Conservation (phyloP, 2,888 invertebrate genomes). For the Nemotelus nigrinus region DNA sequence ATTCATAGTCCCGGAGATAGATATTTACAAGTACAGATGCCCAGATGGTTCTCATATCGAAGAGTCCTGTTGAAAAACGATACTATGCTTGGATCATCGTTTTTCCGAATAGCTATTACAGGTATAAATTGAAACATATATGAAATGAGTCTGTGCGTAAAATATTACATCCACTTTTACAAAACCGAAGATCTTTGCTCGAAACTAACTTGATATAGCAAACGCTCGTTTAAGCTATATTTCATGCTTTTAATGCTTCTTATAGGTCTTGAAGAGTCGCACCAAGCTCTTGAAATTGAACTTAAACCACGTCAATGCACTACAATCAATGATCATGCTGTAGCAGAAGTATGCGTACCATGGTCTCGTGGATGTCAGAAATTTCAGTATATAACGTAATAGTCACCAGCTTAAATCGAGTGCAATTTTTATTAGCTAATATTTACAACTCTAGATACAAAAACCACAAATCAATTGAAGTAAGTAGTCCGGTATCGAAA, state of each 20-base stretch:
- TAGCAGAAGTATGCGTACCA: slow-evolving; percentile 71
- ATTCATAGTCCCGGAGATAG: slow-evolving; percentile 68
- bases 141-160: background rate
- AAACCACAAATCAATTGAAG: slow-evolving; percentile 67
- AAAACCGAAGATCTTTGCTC: too few relatives aligned
- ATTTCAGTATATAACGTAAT: slow-evolving; percentile 72
- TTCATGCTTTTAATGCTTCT: background rate
- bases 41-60: slow-evolving; percentile 63
- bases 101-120: slow-evolving; percentile 71
- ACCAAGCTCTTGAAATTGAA: slow-evolving; percentile 71
- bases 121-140: slow-evolving; percentile 53
- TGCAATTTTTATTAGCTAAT: background rate
- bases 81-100: slow-evolving; percentile 69
- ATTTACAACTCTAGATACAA: slow-evolving; percentile 50
- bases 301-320: slow-evolving; percentile 68
- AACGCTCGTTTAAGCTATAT: too few relatives aligned
- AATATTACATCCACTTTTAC: too few relatives aligned
- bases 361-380: slow-evolving; percentile 74
- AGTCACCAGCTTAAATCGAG: background rate
- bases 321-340: slow-evolving; percentile 67
- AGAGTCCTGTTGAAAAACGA: slow-evolving; percentile 65
- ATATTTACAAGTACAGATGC: slow-evolving; percentile 61
- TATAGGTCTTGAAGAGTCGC: slow-evolving; percentile 67
- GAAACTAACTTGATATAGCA: too few relatives aligned
- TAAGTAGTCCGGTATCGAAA: slow-evolving; percentile 69